A percentile compares a stretch with the other conserved stretches of the same genome.
phyloP scores from a whole-genome alignment of 2,797 vertebrate genomes.

The Parauchenoglanis punctatus region DNA sequence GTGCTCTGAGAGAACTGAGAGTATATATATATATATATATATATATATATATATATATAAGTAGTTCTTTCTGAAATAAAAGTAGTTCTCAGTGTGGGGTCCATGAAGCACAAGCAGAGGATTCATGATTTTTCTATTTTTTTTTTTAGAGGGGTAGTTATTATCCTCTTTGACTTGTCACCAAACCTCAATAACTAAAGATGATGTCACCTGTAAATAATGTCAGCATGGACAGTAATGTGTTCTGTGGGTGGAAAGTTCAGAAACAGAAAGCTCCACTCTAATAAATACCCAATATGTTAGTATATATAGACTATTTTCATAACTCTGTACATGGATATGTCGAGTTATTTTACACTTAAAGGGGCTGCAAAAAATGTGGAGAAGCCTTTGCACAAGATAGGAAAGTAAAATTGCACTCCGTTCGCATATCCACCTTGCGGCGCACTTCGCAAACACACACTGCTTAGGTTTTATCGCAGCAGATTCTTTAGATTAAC shows the following conservation, averaged over 20 bases:
- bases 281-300: not conserved
- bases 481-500: not conserved
- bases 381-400: not conserved
- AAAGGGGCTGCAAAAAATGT: not conserved
- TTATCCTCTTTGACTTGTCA: not conserved
- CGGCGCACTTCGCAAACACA: conserved; percentile 35
- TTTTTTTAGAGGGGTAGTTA: not conserved
- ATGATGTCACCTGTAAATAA: not conserved
- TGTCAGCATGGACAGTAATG: too few species aligned
- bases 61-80: not conserved
- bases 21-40: too few species aligned
- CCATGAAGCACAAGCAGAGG: not conserved
- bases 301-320: not conserved
- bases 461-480: not conserved
- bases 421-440: conserved; percentile 29
- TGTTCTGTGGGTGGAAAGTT: not conserved
- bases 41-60: too few species aligned
- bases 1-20: not conserved
- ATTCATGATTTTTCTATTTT: not conserved
- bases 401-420: not conserved
- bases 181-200: not conserved
- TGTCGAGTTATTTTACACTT: not conserved
- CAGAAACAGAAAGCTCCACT: too few species aligned
- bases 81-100: not conserved
- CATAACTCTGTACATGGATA: not conserved